phyloP scores from a whole-genome alignment of 2,113 vertebrate species.

The Merops nubicus region DNA sequence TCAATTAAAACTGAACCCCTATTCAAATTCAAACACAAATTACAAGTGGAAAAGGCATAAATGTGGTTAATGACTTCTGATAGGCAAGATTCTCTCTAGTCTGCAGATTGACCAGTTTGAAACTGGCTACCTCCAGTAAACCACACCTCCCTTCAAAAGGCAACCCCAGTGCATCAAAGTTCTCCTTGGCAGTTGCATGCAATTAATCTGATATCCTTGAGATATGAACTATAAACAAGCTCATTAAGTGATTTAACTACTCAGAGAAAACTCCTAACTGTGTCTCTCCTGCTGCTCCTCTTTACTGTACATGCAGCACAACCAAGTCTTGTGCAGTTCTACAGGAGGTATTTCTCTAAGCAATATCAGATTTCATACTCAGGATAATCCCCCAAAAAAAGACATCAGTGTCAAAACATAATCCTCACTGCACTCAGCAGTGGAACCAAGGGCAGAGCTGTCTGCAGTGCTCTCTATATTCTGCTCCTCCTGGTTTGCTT shows the following conservation, averaged over 20 bases:
- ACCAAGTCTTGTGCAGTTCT: neutral
- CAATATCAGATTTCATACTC: neutral
- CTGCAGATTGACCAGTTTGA: neutral
- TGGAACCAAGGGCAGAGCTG: neutral
- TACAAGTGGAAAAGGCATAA: neutral
- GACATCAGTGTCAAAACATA: neutral
- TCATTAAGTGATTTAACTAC: neutral
- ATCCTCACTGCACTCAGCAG: neutral
- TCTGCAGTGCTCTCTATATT: too few relatives aligned
- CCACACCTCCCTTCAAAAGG: neutral
- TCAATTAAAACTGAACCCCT: neutral
- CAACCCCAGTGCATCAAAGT: neutral
- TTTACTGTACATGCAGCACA: rapidly evolving
- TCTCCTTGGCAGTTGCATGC: neutral
- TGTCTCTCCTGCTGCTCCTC: neutral
- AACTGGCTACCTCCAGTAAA: neutral
- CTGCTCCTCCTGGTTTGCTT: neutral
- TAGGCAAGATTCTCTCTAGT: rapidly evolving
- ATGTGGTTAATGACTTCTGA: neutral
- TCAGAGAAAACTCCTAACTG: neutral
- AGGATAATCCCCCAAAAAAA: neutral
- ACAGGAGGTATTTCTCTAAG: neutral
- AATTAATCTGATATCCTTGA: neutral
- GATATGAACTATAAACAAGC: neutral
- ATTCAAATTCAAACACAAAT: neutral